phyloP scores from a whole-genome alignment of 2,113 vertebrate species.

The Butastur rufipennis region DNA sequence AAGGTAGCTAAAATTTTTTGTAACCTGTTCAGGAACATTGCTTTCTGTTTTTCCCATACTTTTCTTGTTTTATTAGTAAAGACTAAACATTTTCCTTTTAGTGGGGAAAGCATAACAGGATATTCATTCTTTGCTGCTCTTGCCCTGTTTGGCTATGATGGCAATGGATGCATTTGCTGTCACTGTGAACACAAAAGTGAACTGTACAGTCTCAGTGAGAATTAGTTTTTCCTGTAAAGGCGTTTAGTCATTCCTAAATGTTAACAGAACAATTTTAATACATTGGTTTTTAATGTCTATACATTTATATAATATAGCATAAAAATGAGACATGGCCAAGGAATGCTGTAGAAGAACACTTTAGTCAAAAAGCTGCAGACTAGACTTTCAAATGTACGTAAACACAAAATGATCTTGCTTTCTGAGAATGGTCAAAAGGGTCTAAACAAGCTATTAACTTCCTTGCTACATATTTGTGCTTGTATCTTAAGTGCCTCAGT shows the following conservation, averaged over 20 bases:
- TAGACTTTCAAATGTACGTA: not conserved
- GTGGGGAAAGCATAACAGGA: not conserved
- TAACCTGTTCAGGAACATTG: not conserved
- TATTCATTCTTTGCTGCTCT: not conserved
- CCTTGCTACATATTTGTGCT: not conserved
- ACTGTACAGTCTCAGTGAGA: not conserved
- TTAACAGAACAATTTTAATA: not conserved
- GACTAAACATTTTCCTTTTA: not conserved
- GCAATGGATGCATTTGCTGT: not conserved
- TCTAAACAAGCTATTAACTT: not conserved
- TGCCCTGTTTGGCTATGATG: not conserved
- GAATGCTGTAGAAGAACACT: not conserved
- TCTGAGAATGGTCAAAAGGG: not conserved
- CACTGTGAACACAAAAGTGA: not conserved
- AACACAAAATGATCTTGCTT: not conserved
- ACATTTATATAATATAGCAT: not conserved
- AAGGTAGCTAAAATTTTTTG: constrained; percentile 22
- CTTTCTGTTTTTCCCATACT: not conserved
- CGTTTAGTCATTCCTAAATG: not conserved
- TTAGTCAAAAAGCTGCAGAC: not conserved
- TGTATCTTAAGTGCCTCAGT: not conserved
- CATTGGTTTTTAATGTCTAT: not conserved
- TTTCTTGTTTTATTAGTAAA: constrained; percentile 42
- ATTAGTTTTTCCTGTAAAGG: not conserved
- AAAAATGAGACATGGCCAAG: not conserved